Percentiles rank a stretch among this genome's conserved stretches.
These are phyloP conservation scores for Rhagophthalmus giganteus DNA, from an alignment of 2,888 invertebrate genomes.

Conservation along the genomic window DNA sequence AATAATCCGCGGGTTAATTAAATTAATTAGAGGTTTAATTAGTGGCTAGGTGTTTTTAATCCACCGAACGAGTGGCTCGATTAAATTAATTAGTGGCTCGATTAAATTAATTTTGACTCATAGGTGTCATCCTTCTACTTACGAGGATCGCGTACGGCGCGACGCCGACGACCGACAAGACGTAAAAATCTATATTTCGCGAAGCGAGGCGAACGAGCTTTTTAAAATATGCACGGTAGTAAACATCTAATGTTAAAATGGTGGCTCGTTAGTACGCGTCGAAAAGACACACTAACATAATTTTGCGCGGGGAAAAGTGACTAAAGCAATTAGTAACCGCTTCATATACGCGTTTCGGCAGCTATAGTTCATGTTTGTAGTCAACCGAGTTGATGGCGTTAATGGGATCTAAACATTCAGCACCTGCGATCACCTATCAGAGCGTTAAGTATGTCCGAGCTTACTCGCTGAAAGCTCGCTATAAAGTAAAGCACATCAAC, in stretches of 20 bases:
- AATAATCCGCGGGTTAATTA: no score
- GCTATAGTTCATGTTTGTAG: conserved; percentile 37
- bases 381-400: conserved; percentile 47
- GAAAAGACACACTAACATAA: conserved; percentile 20
- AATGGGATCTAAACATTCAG: conserved; percentile 52
- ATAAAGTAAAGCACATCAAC: conserved; percentile 53
- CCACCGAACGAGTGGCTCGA: no score
- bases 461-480: conserved; percentile 49
- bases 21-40: no score
- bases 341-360: conserved; percentile 26
- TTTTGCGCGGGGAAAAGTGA: conserved; percentile 17
- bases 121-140: no score
- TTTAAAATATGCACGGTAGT: background rate
- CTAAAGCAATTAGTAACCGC: conserved; percentile 19
- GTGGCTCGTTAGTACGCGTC: conserved; percentile 2
- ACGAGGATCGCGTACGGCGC: no score
- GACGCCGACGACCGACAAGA: no score
- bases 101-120: no score
- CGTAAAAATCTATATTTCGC: no score
- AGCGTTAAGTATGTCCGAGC: conserved; percentile 46
- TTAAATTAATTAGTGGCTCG: no score
- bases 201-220: no score
- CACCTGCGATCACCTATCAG: conserved; percentile 53
- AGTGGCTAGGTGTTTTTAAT: no score
- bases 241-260: conserved; percentile 5